Evolutionary conservation across 2,797 vertebrate species (phyloP), one percentile per base, ranked within the genome.

Genomic region (Bradypus variegatus): DNA sequence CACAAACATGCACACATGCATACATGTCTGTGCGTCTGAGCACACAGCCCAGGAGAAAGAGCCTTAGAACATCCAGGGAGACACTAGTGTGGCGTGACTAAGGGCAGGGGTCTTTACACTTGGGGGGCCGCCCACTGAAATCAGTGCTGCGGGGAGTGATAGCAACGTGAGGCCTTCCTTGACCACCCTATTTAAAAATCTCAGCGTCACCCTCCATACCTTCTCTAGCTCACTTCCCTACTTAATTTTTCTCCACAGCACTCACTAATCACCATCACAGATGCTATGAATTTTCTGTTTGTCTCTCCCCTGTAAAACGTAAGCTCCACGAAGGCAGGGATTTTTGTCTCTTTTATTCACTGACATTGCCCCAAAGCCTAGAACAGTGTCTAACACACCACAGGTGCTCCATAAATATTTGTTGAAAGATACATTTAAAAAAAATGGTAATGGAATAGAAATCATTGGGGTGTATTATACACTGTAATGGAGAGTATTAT

Each of bases 321-420:
- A 65, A 78, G 38, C 33, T 93, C 41, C 45, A 85, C 48, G 62
- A 89, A 36, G 58, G 77, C 8, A 73, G 58, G n/a, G 14, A 36
- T 85, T 87, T 86, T 91, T 78, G 19, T 85, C 53, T 89, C 62
- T 90, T 50, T 50, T 75, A 77, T 84, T 84, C 41, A 67, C 62
- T 77, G 78, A 53, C 41, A 6, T 88, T 50, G 36, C n/a, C n/a
- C 62, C 64, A 55, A 60, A 85, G 33, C 87, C 62, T 81, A 70
- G 45, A 55, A 65, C 5, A 84, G 8, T 41, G 23, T 87, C 77
- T 84, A 64, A 69, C 33, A 75, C 23, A n/a, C 25, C 31, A 41
- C 69, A 41, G 33, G 27, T 91, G 33, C 67, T 89, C 45, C 23
- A 55, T 62, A 88, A 75, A 29, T 90, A 58, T 76, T 91, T 90